Evolutionary conservation across 2,888 invertebrate species (phyloP).

Genomic region (Willowsia nigromaculata): DNA sequence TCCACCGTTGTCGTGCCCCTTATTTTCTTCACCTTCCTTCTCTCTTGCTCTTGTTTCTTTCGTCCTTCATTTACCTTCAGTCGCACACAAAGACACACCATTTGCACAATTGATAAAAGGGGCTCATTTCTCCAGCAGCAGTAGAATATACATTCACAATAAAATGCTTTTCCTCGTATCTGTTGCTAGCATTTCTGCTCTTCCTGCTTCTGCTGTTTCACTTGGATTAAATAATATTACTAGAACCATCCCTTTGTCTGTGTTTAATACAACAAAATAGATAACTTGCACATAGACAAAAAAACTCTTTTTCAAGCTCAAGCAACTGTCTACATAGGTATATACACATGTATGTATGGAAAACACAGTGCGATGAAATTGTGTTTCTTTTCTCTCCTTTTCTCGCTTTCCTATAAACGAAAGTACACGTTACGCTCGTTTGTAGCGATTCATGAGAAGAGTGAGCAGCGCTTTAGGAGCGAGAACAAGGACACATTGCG

Average conservation of each 20-base stretch:
- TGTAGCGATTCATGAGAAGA: constrained; percentile 12
- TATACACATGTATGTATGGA: too few species aligned
- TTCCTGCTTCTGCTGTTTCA: not conserved
- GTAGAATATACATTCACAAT: not conserved
- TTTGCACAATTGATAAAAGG: constrained; percentile 55
- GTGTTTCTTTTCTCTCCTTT: not conserved
- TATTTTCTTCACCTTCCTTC: not conserved
- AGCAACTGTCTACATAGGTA: not conserved
- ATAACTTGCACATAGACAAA: not conserved
- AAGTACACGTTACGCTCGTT: constrained; percentile 29
- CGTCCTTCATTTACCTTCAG: not conserved
- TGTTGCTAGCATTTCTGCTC: not conserved
- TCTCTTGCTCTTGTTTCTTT: not conserved
- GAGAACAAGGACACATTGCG: constrained; percentile 15
- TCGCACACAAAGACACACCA: constrained; percentile 40
- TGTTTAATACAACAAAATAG: constrained; percentile 32
- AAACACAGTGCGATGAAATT: constrained; percentile 1
- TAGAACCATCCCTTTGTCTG: not conserved
- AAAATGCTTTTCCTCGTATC: not conserved
- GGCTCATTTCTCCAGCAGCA: not conserved
- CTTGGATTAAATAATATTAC: constrained; percentile 54
- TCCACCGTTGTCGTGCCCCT: constrained; percentile 31
- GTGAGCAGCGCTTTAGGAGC: not conserved
- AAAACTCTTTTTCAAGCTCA: not conserved
- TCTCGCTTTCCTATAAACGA: not conserved